Base-by-base conservation (phyloP, 2,113 vertebrate species). In the Anhinga anhinga region DNA sequence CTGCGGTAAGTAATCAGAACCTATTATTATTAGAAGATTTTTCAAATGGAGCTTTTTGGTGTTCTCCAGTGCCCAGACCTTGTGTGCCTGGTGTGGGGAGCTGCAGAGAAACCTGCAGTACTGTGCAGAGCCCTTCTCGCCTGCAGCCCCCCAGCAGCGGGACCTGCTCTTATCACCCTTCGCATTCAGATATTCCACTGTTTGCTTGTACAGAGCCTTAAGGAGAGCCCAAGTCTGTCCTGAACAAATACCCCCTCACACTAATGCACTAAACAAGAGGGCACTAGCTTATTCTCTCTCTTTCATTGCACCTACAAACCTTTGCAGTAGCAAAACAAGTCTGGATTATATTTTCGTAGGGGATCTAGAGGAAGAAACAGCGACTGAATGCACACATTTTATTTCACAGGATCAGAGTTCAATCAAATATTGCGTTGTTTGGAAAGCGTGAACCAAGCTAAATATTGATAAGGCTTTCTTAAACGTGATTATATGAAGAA, bases 311-410 rank as follows among this genome's bases (percentile, higher is more conserved):
- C 27, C 30, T 38, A 5, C 58, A 59, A 44, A 63, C 8, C 49
- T 80, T 56, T 56, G 5, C 27, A 18, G 42, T 6, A 52, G 45
- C 45, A 30, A 63, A 74, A 13, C 26, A 7, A 53, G 13, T 8
- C n/a, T 32, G 15, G 26, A 22, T 19, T 66, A 1, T 27, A 6
- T 55, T 66, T 58, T 61, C 3, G 0, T 7, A 50, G 50, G 42
- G 17, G 15, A 67, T 18, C 18, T 18, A 13, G 15, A 25, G 34
- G 17, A 5, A 21, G 11, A 70, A 84, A 4, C 12, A 26, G 30
- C 32, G n/a, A 11, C 47, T 38, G 50, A 71, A 76, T 65, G 27
- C 11, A 15, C 20, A 22, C 4, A 1, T 27, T 74, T 69, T 27
- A 25, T 69, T 88, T 69, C 32, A 10, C 32, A 17, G 58, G 23